Evolutionary conservation across 2,113 vertebrate species (phyloP).

Genomic region (Pimephales promelas): DNA sequence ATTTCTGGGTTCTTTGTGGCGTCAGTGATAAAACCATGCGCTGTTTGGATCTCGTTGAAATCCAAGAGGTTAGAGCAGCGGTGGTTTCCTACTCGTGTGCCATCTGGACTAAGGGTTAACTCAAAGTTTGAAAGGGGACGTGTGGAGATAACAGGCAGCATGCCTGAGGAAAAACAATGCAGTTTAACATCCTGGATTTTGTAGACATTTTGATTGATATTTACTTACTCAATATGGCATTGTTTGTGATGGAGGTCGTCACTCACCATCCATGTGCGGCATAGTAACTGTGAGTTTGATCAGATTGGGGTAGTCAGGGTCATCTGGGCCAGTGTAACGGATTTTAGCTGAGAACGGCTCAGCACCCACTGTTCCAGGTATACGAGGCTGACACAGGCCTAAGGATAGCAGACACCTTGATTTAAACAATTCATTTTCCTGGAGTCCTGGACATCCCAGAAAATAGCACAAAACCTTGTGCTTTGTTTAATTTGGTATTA

Average conservation of each 20-base stretch:
- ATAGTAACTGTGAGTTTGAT: constrained; percentile 82
- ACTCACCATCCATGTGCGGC: constrained; percentile 83
- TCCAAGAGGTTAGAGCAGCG: constrained; percentile 85
- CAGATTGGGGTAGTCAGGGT: constrained; percentile 77
- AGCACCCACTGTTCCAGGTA: constrained; percentile 80
- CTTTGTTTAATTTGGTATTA: not conserved
- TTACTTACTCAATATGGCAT: not conserved
- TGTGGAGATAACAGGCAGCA: constrained; percentile 84
- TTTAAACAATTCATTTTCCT: not conserved
- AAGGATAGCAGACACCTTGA: not conserved
- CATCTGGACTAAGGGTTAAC: constrained; percentile 81
- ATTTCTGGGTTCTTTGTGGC: constrained; percentile 79
- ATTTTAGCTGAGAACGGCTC: constrained; percentile 85
- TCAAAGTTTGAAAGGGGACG: constrained; percentile 81
- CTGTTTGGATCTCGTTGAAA: constrained; percentile 83
- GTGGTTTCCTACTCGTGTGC: constrained; percentile 81
- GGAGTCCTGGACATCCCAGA: not conserved
- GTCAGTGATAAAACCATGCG: constrained; percentile 81
- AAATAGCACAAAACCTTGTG: not conserved
- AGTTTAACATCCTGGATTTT: not conserved
- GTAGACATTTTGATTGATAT: not conserved
- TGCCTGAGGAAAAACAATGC: constrained; percentile 67
- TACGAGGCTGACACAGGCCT: constrained; percentile 82
- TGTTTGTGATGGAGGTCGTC: constrained; percentile 1
- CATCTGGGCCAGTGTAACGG: constrained; percentile 81